A percentile compares a stretch with the other conserved stretches of the same genome.
Evolutionary conservation across 2,797 vertebrate species (phyloP).

Genomic region (Picus viridis): DNA sequence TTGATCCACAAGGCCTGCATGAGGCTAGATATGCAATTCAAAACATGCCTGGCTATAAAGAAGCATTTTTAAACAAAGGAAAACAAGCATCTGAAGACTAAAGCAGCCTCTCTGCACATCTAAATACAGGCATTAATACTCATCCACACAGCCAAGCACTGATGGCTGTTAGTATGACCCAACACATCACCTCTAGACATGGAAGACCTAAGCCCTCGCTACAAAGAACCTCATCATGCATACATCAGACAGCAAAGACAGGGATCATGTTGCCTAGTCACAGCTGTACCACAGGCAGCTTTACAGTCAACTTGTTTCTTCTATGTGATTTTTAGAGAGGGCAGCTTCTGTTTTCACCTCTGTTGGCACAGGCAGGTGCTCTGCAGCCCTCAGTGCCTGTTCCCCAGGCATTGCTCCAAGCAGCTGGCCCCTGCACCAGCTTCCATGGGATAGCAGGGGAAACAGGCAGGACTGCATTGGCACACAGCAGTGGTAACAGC

Average conservation of each 20-base stretch:
- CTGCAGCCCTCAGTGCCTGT: too few relatives aligned
- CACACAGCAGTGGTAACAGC: background rate
- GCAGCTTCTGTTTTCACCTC: background rate
- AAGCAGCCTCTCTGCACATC: background rate
- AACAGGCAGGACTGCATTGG: too few relatives aligned
- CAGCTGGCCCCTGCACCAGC: background rate
- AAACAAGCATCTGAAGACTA: background rate
- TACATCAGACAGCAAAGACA: background rate
- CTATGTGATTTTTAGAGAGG: rapidly evolving
- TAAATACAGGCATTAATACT: background rate
- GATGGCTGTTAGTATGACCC: background rate
- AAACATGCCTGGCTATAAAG: background rate
- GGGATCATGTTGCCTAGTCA: rapidly evolving
- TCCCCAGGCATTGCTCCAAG: background rate
- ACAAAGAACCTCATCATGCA: rapidly evolving
- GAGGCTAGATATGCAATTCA: rapidly evolving
- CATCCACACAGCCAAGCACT: background rate
- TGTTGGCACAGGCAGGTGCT: background rate
- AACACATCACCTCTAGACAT: rapidly evolving
- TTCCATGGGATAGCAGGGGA: background rate
- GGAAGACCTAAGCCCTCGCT: background rate
- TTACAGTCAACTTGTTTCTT: background rate
- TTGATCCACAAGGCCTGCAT: background rate
- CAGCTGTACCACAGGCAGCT: background rate
- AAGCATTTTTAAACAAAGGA: background rate